Conservation (phyloP, 2,113 vertebrate species). For the Cichladusa arquata region DNA sequence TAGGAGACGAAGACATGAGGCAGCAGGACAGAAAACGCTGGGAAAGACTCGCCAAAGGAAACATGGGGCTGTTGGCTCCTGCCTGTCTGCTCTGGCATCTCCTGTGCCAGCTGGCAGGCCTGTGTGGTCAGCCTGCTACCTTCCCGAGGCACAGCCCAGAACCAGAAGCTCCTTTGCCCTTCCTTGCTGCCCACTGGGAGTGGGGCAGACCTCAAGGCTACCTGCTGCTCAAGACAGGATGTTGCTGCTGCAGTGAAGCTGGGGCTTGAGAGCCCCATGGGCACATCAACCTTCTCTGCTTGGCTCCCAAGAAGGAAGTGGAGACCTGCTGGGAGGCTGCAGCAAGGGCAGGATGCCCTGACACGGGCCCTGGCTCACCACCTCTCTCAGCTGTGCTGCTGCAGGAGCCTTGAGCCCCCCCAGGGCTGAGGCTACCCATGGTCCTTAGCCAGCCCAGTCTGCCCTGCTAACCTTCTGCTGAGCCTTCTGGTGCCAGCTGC, state of each 20-base stretch:
- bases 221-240: background rate
- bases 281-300: background rate
- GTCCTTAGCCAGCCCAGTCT: background rate
- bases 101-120: conserved; percentile 30
- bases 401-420: background rate
- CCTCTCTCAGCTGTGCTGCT: background rate
- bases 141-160: background rate
- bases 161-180: background rate
- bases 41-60: conserved; percentile 10
- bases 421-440: rapidly evolving
- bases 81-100: conserved; percentile 32
- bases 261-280: background rate
- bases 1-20: background rate
- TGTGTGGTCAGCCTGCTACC: background rate
- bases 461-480: background rate
- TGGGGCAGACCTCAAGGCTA: background rate
- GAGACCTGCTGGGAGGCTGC: background rate
- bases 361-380: rapidly evolving
- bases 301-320: background rate
- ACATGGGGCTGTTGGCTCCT: background rate
- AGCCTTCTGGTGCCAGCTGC: background rate
- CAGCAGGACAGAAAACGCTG: background rate
- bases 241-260: rapidly evolving
- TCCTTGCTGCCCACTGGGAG: background rate
- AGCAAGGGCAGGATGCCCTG: conserved; percentile 4